Evolutionary conservation across 2,888 invertebrate genomes (phyloP).

Genomic region (Strigamia crassipes): DNA sequence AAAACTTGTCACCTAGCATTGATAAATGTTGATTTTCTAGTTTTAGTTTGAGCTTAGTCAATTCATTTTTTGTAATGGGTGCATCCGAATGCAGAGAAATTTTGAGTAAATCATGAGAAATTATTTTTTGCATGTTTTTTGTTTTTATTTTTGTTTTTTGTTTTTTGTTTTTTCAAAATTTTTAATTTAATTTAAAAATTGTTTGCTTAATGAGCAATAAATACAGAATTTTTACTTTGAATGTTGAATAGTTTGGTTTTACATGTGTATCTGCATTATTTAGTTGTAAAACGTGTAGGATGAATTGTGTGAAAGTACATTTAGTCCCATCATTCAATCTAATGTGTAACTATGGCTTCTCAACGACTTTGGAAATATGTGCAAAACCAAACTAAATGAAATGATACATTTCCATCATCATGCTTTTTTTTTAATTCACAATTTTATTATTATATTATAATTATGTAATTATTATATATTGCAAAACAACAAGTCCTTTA

Average conservation of each 20-base stretch:
- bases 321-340: constrained; percentile 1
- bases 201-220: background rate
- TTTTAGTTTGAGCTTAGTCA: background rate
- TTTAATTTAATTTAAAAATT: background rate
- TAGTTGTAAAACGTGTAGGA: constrained; percentile 7
- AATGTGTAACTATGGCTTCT: background rate
- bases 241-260: background rate
- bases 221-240: background rate
- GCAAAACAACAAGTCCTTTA: constrained; percentile 30
- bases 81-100: constrained; percentile 24
- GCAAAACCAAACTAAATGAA: constrained; percentile 38
- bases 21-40: background rate
- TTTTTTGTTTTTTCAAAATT: background rate
- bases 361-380: constrained; percentile 12
- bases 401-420: constrained; percentile 39
- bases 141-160: background rate
- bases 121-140: constrained; percentile 23
- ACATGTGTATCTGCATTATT: background rate
- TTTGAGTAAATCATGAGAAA: background rate
- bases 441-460: constrained; percentile 31
- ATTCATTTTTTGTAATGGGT: constrained; percentile 8
- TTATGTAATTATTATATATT: constrained; percentile 35
- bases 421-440: constrained; percentile 7
- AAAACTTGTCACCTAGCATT: background rate
- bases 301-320: background rate